Conservation (phyloP, 53 echinoderm and acorn worm species). For the Arbacia lixula region DNA sequence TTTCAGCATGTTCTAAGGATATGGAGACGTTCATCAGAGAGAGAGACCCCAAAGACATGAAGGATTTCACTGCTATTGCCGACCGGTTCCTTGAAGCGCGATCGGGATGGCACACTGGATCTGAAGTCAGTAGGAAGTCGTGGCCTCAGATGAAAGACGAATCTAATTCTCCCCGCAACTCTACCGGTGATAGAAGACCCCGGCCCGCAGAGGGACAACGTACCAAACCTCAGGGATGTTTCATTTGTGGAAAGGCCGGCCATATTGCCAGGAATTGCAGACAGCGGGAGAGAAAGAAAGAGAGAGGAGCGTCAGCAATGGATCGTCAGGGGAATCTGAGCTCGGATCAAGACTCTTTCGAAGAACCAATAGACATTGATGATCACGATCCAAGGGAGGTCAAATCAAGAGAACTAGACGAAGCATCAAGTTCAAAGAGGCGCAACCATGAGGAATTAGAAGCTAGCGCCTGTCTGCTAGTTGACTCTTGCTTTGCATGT, state of each 20-base stretch:
- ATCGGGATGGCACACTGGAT: background rate
- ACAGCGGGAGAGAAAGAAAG: background rate
- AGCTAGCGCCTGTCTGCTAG: background rate
- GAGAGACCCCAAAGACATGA: background rate
- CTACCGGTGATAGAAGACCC: background rate
- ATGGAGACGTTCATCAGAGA: constrained; percentile 10
- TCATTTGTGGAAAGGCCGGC: background rate
- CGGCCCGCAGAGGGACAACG: background rate
- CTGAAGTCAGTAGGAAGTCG: background rate
- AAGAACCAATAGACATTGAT: background rate
- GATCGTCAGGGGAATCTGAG: background rate
- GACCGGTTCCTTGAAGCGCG: constrained; percentile 2
- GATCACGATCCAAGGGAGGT: background rate
- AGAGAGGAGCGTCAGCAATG: background rate
- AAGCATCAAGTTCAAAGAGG: background rate
- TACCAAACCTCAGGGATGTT: background rate
- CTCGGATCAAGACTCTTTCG: background rate
- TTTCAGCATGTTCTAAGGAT: background rate
- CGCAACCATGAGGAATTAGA: background rate
- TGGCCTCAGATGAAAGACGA: background rate
- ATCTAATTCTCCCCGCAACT: background rate
- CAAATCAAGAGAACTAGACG: background rate
- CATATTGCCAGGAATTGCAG: constrained; percentile 7
- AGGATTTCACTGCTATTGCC: background rate
- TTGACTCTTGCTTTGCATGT: constrained; percentile 4